Evolutionary conservation across 2,797 vertebrate genomes (phyloP).

Genomic region (Pelochelys cantorii): DNA sequence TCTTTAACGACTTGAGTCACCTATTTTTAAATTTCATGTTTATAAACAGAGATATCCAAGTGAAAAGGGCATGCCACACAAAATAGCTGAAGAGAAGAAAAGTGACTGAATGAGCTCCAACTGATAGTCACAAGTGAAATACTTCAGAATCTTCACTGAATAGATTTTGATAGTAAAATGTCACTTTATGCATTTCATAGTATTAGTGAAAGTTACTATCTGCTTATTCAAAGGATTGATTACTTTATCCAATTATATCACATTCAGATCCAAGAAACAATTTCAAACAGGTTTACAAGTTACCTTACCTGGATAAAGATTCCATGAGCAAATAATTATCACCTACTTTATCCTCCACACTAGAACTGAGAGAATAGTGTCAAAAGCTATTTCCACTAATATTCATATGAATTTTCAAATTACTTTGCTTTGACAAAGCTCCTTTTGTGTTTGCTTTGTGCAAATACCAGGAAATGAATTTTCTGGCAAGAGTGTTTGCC

Average conservation of each 20-base stretch:
- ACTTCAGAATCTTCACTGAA: background rate
- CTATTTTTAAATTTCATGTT: background rate
- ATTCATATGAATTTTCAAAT: conserved; percentile 21
- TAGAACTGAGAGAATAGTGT: background rate
- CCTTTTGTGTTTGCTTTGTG: background rate
- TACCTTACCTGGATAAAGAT: background rate
- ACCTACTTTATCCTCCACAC: background rate
- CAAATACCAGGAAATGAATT: conserved; percentile 40
- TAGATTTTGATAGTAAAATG: background rate
- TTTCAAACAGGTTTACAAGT: background rate
- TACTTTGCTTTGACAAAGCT: conserved; percentile 29
- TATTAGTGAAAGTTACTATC: background rate
- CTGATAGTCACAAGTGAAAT: background rate
- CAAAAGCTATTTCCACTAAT: background rate
- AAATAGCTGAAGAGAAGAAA: rapidly evolving
- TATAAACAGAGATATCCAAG: background rate
- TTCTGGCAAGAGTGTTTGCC: conserved; percentile 21
- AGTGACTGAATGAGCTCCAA: background rate
- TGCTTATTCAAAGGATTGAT: background rate
- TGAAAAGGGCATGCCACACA: rapidly evolving
- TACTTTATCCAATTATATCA: background rate
- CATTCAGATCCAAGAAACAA: background rate
- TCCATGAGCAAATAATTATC: background rate
- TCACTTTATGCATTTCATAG: background rate
- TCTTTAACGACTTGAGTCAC: background rate